These are phyloP conservation scores for Falco novaeseelandiae DNA, from an alignment of 2,797 vertebrate genomes.

Conservation along the genomic window DNA sequence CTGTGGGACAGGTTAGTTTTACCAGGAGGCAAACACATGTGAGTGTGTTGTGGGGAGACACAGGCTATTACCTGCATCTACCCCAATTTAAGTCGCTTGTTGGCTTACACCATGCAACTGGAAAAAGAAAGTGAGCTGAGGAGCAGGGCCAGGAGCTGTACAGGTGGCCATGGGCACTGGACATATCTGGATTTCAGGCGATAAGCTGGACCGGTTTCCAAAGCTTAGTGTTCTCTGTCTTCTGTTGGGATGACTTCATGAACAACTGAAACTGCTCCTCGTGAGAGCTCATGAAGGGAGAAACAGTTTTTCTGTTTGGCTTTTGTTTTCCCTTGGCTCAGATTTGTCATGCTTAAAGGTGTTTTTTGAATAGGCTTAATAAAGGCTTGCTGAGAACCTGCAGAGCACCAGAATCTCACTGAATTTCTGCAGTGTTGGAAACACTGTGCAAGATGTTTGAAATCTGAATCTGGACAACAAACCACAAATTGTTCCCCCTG, in stretches of 20 bases:
- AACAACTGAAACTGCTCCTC: background rate
- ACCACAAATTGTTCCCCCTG: fast-evolving
- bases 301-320: background rate
- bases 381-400: background rate
- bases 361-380: background rate
- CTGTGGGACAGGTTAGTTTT: background rate
- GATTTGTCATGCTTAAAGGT: background rate
- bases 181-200: background rate
- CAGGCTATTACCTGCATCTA: background rate
- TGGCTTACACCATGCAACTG: fast-evolving
- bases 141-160: background rate
- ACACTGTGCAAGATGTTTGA: background rate
- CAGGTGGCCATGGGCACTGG: background rate
- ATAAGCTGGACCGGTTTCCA: background rate
- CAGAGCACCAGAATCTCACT: background rate
- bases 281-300: background rate
- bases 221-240: background rate
- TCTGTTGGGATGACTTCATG: background rate
- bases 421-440: background rate
- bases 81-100: background rate
- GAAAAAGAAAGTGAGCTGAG: background rate
- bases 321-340: background rate
- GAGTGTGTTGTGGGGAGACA: background rate
- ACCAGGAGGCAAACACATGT: fast-evolving
- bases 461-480: background rate